Base-by-base conservation (phyloP, 2,888 invertebrate species). In the Acleris laterana region DNA sequence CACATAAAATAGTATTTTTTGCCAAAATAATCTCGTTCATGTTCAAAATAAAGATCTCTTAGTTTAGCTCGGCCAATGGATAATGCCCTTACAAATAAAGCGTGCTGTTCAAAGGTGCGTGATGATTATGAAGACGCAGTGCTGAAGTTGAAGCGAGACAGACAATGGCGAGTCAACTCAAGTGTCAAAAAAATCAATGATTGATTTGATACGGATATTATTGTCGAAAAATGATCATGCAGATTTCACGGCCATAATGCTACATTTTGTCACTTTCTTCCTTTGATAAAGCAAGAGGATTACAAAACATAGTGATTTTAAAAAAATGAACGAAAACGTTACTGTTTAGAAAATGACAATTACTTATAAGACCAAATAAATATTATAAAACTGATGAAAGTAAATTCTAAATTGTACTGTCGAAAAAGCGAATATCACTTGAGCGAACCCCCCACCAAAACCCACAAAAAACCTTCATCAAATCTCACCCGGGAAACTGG, bases 111-210 rank as follows among this genome's bases (percentile, higher is more conserved):
- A 57, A 25, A 74, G 82, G 90, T 89, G 91, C 89, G 75, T 87
- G 91, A 90, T 90, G 92, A 91, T 91, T 86, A 90, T 84, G 85
- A 74, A 85, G 87, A 80, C 82, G 90, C 90, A 77, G 91, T 92
- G 92, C 89, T 78, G 68, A 65, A 72, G 69, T 72, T 66, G 63
- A 78, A 77, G 73, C 80, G 72, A 81, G 63, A 75, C 63, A 76
- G 69, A 77, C 69, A 72, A 68, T 53, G 61, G 67, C 68, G 75
- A 77, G 68, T 73, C 75, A 81, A 85, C 84, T 83, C 80, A 79
- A 82, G 74, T 69, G 64, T 49, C 28, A 20, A 52, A 49, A 53
- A 57, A 51, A 42, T n/a, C 3, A 32, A 32, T 9, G 3, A 32
- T 25, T 6, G 6, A 0, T 9, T 0, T 28, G 1, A 28, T 28